phyloP scores from a whole-genome alignment of 2,113 vertebrate genomes.

The Halichoerus grypus region DNA sequence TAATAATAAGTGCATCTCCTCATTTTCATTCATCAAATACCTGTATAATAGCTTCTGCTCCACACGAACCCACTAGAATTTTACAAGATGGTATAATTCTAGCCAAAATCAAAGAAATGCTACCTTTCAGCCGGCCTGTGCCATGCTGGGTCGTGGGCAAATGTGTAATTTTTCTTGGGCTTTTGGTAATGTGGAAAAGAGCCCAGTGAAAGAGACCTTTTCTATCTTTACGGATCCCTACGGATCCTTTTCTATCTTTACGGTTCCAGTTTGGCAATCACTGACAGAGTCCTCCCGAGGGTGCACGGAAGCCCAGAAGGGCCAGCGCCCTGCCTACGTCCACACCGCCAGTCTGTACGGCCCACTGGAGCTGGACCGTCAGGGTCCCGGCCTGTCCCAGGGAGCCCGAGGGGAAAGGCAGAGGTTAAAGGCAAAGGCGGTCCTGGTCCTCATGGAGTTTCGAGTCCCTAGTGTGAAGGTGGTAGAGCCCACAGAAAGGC shows the following conservation, averaged over 20 bases:
- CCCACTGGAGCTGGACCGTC: not conserved
- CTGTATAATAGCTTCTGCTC: slow-evolving; percentile 56
- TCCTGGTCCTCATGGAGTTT: not conserved
- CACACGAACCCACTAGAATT: slow-evolving; percentile 52
- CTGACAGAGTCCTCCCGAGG: not conserved
- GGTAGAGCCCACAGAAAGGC: not conserved
- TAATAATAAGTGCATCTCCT: slow-evolving; percentile 65
- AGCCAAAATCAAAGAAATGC: slow-evolving; percentile 66
- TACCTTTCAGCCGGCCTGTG: slow-evolving; percentile 29
- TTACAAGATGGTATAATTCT: slow-evolving; percentile 70
- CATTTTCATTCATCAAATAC: slow-evolving; percentile 67
- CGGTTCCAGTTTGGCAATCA: not conserved
- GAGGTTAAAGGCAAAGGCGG: not conserved
- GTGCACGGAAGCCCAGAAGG: not conserved
- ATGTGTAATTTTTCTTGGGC: slow-evolving; percentile 61
- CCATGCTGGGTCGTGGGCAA: slow-evolving; percentile 52
- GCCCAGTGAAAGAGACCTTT: not conserved
- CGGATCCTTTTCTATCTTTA: not conserved
- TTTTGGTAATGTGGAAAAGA: slow-evolving; percentile 56
- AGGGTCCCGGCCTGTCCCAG: not conserved
- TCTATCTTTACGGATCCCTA: not conserved
- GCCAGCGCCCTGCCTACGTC: not conserved
- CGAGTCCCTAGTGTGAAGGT: not conserved
- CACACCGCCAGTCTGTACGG: not conserved
- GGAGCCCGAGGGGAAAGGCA: not conserved